Percentiles rank a stretch among this genome's conserved stretches.
These are phyloP conservation scores for Clarias laeviceps DNA, from an alignment of 2,797 vertebrate genomes.

Conservation along the genomic window DNA sequence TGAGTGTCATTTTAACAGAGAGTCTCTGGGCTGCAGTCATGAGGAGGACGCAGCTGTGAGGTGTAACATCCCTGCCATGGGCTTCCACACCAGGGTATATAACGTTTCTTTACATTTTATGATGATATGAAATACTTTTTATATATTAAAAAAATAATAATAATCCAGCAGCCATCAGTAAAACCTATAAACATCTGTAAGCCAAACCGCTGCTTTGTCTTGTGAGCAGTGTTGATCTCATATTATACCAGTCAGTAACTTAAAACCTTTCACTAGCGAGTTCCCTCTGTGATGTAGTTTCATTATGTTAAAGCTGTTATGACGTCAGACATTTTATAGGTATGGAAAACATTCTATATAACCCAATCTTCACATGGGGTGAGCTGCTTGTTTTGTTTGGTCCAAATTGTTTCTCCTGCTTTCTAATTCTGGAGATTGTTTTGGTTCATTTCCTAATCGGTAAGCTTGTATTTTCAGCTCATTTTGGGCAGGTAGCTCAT, in stretches of 20 bases:
- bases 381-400: not conserved
- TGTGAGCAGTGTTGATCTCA: not conserved
- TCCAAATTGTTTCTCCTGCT: not conserved
- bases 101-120: not conserved
- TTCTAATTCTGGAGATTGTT: not conserved
- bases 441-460: conserved; percentile 5
- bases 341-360: not conserved
- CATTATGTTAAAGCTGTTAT: not conserved
- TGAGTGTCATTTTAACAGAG: conserved; percentile 80
- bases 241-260: not conserved
- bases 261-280: not conserved
- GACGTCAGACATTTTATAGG: not conserved
- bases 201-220: not conserved
- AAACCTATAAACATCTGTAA: not conserved
- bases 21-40: conserved; percentile 79
- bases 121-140: not conserved
- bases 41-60: conserved; percentile 82
- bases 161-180: not conserved
- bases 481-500: conserved; percentile 12
- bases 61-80: conserved; percentile 85
- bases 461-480: not conserved
- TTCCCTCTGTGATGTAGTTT: not conserved
- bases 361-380: not conserved
- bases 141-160: too few species aligned
- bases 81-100: conserved; percentile 82